Percentiles rank a stretch among this genome's conserved stretches.
Conservation (phyloP, 2,113 vertebrate genomes). For the Corythoichthys haematopterus region DNA sequence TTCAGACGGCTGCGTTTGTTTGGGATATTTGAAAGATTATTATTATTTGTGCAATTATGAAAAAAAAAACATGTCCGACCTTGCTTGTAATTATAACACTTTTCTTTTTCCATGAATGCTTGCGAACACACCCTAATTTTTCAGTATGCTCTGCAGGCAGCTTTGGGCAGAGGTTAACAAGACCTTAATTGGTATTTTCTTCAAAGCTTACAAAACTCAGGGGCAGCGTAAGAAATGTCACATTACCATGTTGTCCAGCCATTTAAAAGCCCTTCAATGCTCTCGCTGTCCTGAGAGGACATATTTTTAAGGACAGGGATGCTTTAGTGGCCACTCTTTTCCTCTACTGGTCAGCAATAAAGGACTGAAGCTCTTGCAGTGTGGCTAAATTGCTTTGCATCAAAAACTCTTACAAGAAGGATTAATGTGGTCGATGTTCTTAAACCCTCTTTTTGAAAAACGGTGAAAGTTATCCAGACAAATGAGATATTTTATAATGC, state of each 20-base stretch:
- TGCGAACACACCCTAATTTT: slow-evolving; percentile 11
- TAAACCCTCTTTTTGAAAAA: not conserved
- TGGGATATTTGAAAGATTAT: slow-evolving; percentile 46
- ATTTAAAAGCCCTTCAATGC: slow-evolving; percentile 34
- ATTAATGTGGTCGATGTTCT: slow-evolving; percentile 10
- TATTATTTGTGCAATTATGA: slow-evolving; percentile 58
- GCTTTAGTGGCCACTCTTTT: slow-evolving; percentile 31
- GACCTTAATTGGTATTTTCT: slow-evolving; percentile 60
- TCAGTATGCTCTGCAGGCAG: slow-evolving; percentile 11
- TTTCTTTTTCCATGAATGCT: slow-evolving; percentile 2
- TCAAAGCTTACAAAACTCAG: slow-evolving; percentile 49
- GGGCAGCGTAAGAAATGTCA: slow-evolving; percentile 59
- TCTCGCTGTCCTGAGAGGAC: slow-evolving; percentile 20
- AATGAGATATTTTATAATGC: slow-evolving; percentile 15
- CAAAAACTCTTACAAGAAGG: slow-evolving; percentile 19
- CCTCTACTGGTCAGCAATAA: slow-evolving; percentile 6
- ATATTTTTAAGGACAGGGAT: slow-evolving; percentile 22
- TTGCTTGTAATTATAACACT: slow-evolving; percentile 26
- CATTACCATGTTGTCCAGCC: slow-evolving; percentile 57
- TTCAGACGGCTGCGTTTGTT: slow-evolving; percentile 59
- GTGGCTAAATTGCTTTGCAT: slow-evolving; percentile 22
- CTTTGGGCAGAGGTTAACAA: slow-evolving; percentile 46
- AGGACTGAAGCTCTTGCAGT: slow-evolving; percentile 2
- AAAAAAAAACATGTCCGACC: slow-evolving; percentile 44
- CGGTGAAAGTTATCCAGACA: not conserved